phyloP scores from a whole-genome alignment of 2,888 invertebrate genomes.

The Coleophora deauratella region DNA sequence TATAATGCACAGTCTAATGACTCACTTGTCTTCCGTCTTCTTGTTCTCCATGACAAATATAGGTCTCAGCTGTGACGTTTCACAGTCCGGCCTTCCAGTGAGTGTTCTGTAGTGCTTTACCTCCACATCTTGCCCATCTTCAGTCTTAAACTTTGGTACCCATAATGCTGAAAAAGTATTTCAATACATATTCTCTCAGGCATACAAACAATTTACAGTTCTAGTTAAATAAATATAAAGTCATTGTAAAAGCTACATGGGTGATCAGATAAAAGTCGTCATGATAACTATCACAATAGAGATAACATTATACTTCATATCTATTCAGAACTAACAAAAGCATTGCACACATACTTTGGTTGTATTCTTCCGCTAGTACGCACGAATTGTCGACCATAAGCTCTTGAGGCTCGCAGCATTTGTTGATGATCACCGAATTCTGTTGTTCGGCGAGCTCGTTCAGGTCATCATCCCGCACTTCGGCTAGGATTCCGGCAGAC shows the following conservation, averaged over 20 bases:
- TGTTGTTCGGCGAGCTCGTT: conserved; percentile 62
- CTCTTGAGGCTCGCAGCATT: conserved; percentile 85
- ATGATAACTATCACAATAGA: no score
- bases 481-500: conserved; percentile 24
- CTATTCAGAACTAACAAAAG: no score
- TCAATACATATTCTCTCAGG: neutral
- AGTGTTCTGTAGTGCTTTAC: conserved; percentile 74
- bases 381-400: conserved; percentile 80
- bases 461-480: conserved; percentile 48
- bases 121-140: conserved; percentile 72
- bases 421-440: conserved; percentile 77
- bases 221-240: no score
- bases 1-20: neutral
- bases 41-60: conserved; percentile 72
- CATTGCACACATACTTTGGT: conserved; percentile 60
- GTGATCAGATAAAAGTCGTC: no score
- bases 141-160: conserved; percentile 78
- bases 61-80: conserved; percentile 79
- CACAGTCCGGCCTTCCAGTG: conserved; percentile 80
- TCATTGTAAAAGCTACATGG: no score
- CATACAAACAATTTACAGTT: no score
- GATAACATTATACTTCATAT: no score
- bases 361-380: conserved; percentile 74
- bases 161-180: conserved; percentile 62
- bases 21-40: conserved; percentile 75